These are phyloP conservation scores for Orussus abietinus DNA, from an alignment of 1,140 invertebrate genomes.

Conservation along the genomic window DNA sequence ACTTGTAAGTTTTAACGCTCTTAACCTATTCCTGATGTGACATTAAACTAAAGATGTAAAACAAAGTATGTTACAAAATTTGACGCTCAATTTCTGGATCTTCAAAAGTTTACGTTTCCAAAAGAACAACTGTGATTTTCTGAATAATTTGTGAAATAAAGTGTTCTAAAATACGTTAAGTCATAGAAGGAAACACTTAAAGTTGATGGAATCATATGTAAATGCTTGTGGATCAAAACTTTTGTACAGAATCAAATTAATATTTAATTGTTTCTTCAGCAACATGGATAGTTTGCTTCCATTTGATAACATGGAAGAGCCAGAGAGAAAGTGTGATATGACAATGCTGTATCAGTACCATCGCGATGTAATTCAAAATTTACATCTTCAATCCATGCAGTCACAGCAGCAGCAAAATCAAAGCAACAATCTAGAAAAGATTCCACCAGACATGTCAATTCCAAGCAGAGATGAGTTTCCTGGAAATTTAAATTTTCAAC, in stretches of 20 bases:
- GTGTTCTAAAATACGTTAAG: no score
- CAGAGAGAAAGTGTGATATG: slow-evolving; percentile 16
- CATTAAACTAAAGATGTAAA: no score
- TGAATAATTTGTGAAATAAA: no score
- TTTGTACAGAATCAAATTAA: neutral
- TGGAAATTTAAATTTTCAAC: slow-evolving; percentile 36
- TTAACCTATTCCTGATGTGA: no score
- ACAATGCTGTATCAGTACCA: slow-evolving; percentile 9
- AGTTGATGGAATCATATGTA: no score
- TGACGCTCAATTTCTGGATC: no score
- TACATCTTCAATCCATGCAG: slow-evolving; percentile 2
- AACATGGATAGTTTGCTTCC: neutral
- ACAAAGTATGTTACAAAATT: no score
- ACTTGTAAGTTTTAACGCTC: no score
- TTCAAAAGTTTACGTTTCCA: no score
- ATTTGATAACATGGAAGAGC: neutral
- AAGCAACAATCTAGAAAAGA: slow-evolving; percentile 7
- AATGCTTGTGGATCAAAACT: no score
- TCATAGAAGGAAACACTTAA: no score
- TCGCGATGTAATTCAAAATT: neutral
- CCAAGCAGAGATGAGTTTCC: slow-evolving; percentile 36
- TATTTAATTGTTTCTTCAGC: slow-evolving; percentile 1
- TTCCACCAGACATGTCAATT: slow-evolving; percentile 10
- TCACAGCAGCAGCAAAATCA: slow-evolving; percentile 8
- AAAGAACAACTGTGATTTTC: no score